A percentile compares a stretch with the other conserved stretches of the same genome.
Evolutionary conservation across 2,888 invertebrate genomes (phyloP).

Genomic region (Zaprionus lineosus): DNA sequence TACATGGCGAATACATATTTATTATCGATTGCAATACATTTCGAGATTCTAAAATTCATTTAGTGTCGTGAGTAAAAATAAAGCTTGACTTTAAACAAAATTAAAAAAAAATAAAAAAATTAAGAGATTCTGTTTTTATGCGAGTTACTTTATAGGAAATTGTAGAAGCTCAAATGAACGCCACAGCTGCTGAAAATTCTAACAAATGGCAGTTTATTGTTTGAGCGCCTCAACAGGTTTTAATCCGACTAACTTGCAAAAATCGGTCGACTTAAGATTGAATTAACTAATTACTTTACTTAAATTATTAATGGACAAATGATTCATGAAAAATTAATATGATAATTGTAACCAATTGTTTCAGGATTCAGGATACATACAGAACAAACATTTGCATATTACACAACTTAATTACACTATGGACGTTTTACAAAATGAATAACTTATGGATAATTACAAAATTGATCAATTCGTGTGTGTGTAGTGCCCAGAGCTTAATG

Average conservation of each 20-base stretch:
- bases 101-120: background rate
- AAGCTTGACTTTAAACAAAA: too few relatives aligned
- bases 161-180: constrained; percentile 7
- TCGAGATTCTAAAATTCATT: background rate
- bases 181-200: too few relatives aligned
- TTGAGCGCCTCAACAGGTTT: constrained; percentile 1
- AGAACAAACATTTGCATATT: constrained; percentile 38
- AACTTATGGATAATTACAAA: constrained; percentile 41
- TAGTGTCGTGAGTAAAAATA: too few relatives aligned
- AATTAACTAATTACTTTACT: constrained; percentile 71
- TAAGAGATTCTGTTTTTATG: background rate
- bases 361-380: too few relatives aligned
- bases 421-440: constrained; percentile 63
- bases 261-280: constrained; percentile 18
- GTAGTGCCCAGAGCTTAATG: too few relatives aligned
- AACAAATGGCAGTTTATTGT: constrained; percentile 32
- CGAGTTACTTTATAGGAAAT: constrained; percentile 1
- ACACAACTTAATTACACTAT: constrained; percentile 63
- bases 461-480: constrained; percentile 30
- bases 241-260: background rate
- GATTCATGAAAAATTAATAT: constrained; percentile 9
- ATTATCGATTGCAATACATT: too few relatives aligned
- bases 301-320: constrained; percentile 61
- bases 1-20: too few relatives aligned
- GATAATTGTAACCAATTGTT: too few relatives aligned